Evolutionary conservation across 30 jellyfish, hydroid and myxozoan species (phyloP).

Genomic region (Aurelia aurita complex sp. Pacific): DNA sequence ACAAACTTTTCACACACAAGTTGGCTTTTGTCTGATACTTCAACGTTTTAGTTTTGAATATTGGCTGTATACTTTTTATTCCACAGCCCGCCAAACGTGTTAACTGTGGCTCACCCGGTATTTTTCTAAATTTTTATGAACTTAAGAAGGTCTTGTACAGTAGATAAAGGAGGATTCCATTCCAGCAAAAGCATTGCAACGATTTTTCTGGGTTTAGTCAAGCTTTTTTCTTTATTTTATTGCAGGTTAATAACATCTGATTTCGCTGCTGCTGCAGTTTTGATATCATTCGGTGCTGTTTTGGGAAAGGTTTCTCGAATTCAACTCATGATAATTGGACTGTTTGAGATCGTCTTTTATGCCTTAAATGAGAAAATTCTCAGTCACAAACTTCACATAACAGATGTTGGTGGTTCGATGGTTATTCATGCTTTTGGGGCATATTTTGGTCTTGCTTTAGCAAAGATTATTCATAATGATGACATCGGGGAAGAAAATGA

Average conservation of each 20-base stretch:
- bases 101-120: no score
- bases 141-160: no score
- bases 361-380: slow-evolving; percentile 79
- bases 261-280: slow-evolving; percentile 88
- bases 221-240: background rate
- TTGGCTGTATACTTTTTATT: no score
- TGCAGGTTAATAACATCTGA: slow-evolving; percentile 84
- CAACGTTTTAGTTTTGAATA: no score
- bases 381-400: slow-evolving; percentile 41
- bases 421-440: slow-evolving; percentile 93
- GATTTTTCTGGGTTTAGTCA: no score
- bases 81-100: no score
- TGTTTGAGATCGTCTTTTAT: slow-evolving; percentile 69
- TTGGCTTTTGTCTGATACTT: no score
- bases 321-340: slow-evolving; percentile 75
- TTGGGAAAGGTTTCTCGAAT: slow-evolving; percentile 86
- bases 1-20: no score
- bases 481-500: slow-evolving; percentile 59
- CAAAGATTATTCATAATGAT: slow-evolving; percentile 51
- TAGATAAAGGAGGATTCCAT: no score
- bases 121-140: no score
- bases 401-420: slow-evolving; percentile 98
- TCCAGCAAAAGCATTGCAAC: no score
- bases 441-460: slow-evolving; percentile 90
- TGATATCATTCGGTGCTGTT: slow-evolving; percentile 92